A percentile compares a stretch with the other conserved stretches of the same genome.
Evolutionary conservation across 2,113 vertebrate species (phyloP).

Genomic region (Pampusana beccarii): DNA sequence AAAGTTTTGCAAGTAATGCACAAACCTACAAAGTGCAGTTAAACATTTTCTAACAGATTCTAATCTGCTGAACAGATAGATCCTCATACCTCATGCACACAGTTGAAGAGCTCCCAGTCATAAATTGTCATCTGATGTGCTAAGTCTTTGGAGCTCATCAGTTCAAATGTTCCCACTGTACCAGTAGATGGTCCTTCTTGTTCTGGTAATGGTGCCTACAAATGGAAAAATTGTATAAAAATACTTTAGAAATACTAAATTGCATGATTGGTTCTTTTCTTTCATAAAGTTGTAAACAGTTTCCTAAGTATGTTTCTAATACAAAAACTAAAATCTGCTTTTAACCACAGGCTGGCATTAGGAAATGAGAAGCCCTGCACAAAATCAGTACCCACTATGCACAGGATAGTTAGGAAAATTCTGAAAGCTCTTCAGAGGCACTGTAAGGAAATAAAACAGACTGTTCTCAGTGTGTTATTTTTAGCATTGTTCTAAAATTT

Average conservation of each 20-base stretch:
- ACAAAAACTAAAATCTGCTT: constrained; percentile 12
- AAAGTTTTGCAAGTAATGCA: neutral
- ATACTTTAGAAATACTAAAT: neutral
- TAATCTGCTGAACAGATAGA: neutral
- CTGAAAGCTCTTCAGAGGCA: constrained; percentile 4
- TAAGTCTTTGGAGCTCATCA: constrained; percentile 98
- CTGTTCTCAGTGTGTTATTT: constrained; percentile 26
- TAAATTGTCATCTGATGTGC: constrained; percentile 95
- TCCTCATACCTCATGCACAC: constrained; percentile 91
- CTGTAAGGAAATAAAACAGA: constrained; percentile 24
- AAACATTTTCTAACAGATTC: neutral
- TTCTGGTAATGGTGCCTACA: constrained; percentile 89
- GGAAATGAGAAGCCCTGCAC: neutral
- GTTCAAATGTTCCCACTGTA: constrained; percentile 88
- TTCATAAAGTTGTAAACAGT: neutral
- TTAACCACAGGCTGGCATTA: neutral
- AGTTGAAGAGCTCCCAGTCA: constrained; percentile 98
- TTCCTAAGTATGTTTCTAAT: neutral
- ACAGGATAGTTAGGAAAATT: neutral
- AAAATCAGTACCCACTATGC: neutral
- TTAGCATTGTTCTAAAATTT: constrained; percentile 44
- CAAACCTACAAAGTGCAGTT: neutral
- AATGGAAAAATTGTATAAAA: constrained; percentile 5
- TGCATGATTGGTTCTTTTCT: neutral
- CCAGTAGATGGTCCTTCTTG: constrained; percentile 92